Percentiles rank a stretch among this genome's conserved stretches.
Evolutionary conservation across 2,888 invertebrate species (phyloP).

Genomic region (Isotomurus palustris): DNA sequence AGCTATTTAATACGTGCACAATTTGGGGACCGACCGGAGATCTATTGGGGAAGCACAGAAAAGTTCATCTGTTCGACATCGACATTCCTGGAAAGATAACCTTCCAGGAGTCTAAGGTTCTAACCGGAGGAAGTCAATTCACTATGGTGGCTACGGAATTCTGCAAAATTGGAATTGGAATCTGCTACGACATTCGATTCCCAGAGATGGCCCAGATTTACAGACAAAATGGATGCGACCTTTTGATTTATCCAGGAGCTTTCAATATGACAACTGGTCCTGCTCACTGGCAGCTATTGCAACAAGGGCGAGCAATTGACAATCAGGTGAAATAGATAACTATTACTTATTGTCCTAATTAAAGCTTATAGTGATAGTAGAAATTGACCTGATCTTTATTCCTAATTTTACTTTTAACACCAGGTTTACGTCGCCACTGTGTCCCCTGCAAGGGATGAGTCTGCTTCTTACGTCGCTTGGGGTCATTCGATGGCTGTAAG

Average conservation of each 20-base stretch:
- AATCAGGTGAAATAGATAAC: slow-evolving; percentile 59
- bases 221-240: slow-evolving; percentile 61
- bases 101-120: slow-evolving; percentile 83
- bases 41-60: slow-evolving; percentile 74
- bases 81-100: slow-evolving; percentile 79
- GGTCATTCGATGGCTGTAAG: slow-evolving; percentile 70
- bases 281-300: slow-evolving; percentile 83
- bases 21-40: slow-evolving; percentile 70
- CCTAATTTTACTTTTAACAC: slow-evolving; percentile 5
- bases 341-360: background rate
- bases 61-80: slow-evolving; percentile 95
- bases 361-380: background rate
- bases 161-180: slow-evolving; percentile 79
- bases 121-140: slow-evolving; percentile 69
- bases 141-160: slow-evolving; percentile 67
- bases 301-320: slow-evolving; percentile 75
- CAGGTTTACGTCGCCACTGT: slow-evolving; percentile 72
- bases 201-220: slow-evolving; percentile 70
- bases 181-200: slow-evolving; percentile 93
- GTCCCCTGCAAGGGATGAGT: slow-evolving; percentile 72
- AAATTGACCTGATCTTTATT: background rate
- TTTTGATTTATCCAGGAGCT: slow-evolving; percentile 87
- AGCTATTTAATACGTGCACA: slow-evolving; percentile 81
- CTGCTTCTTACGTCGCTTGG: slow-evolving; percentile 76
- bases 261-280: slow-evolving; percentile 97